These are phyloP conservation scores for Chionodraco myersi DNA, from an alignment of 2,113 vertebrate genomes.

Conservation along the genomic window DNA sequence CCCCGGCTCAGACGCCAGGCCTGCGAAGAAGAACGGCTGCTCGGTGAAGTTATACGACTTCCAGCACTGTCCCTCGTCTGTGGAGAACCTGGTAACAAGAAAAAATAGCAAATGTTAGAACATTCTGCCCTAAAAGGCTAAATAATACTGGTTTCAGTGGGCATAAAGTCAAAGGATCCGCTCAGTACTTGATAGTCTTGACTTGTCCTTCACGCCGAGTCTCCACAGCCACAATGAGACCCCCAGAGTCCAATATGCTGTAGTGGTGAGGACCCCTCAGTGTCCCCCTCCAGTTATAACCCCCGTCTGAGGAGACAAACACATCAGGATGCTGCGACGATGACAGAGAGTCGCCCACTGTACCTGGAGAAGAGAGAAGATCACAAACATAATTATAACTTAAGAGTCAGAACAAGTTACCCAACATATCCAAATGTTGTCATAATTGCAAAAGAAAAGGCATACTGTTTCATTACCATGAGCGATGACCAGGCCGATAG, in stretches of 20 bases:
- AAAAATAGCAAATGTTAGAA: neutral
- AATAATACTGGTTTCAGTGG: neutral
- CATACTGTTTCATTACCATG: conserved; percentile 77
- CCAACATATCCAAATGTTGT: neutral
- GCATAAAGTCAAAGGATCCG: neutral
- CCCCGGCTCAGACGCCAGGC: conserved; percentile 83
- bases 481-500: conserved; percentile 82
- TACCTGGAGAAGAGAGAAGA: conserved; percentile 66
- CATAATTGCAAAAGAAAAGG: neutral
- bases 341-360: conserved; percentile 83
- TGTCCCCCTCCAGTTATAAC: conserved; percentile 83
- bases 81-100: conserved; percentile 80
- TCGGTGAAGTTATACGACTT: conserved; percentile 84
- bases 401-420: neutral
- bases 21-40: conserved; percentile 84
- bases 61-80: conserved; percentile 87
- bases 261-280: conserved; percentile 85
- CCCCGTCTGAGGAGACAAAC: conserved; percentile 85
- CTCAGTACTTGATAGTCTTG: conserved; percentile 83
- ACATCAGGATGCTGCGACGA: conserved; percentile 81
- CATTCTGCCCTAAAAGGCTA: neutral
- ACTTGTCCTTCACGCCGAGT: conserved; percentile 74
- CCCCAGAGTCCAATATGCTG: conserved; percentile 86
- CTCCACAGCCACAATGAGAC: conserved; percentile 85
- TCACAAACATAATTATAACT: neutral